Percentiles rank a stretch among this genome's conserved stretches.
These are phyloP conservation scores for Pluvialis apricaria DNA, from an alignment of 2,113 vertebrate genomes.

Conservation along the genomic window DNA sequence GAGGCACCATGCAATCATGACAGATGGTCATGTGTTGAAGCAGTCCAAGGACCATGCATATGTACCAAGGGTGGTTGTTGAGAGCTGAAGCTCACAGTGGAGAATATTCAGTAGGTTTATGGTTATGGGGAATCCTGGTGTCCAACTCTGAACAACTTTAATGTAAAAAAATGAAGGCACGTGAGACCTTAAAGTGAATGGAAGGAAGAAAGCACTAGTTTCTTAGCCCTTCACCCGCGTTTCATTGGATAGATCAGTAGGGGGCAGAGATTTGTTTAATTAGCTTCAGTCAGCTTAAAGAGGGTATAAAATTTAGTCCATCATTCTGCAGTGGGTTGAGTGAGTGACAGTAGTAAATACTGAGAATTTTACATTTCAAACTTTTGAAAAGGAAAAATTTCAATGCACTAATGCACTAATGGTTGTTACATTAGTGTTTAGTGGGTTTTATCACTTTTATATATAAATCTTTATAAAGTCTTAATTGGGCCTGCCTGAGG, in stretches of 20 bases:
- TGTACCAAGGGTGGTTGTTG: background rate
- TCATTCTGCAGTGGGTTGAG: background rate
- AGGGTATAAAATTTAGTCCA: background rate
- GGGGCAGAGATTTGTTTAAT: background rate
- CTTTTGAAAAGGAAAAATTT: background rate
- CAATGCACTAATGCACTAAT: background rate
- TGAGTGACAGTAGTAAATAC: background rate
- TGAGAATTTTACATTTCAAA: background rate
- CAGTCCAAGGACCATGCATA: background rate
- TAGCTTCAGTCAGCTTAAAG: background rate
- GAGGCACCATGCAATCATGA: conserved; percentile 22
- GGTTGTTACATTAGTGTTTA: background rate
- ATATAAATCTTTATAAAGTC: background rate
- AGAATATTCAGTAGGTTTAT: background rate
- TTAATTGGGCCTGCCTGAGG: background rate
- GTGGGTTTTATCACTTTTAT: background rate
- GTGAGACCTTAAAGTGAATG: background rate
- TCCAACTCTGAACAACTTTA: background rate
- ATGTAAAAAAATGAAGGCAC: accelerated
- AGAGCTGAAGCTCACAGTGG: background rate
- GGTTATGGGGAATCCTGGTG: background rate
- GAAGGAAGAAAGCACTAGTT: background rate
- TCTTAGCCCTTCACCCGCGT: background rate
- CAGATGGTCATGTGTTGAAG: conserved; percentile 46
- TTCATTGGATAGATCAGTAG: background rate